Evolutionary conservation across 2,888 invertebrate species (phyloP).

Genomic region (Clitarchus hookeri): DNA sequence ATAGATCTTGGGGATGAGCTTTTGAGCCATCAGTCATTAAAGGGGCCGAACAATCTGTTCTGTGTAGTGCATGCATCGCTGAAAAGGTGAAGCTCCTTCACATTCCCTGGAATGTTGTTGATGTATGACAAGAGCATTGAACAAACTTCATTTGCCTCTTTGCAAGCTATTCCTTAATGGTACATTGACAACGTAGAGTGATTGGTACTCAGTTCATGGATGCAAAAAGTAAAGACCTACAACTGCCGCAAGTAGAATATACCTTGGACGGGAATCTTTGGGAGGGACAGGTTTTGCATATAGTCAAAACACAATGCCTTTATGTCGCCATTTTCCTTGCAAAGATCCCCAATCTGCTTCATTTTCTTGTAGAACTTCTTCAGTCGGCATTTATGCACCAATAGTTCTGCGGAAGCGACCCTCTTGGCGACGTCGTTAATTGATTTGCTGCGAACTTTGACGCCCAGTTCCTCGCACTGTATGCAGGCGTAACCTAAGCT

Average conservation of each 20-base stretch:
- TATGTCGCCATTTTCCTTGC: neutral
- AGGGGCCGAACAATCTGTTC: neutral
- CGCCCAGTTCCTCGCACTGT: constrained; percentile 30
- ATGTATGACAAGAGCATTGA: neutral
- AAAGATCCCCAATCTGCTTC: neutral
- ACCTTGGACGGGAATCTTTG: constrained; percentile 16
- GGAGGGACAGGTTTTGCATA: neutral
- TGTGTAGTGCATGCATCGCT: neutral
- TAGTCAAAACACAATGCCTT: neutral
- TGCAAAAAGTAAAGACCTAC: neutral
- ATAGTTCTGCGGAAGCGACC: no score
- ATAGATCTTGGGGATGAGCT: neutral
- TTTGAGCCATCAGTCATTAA: neutral
- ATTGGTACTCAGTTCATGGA: neutral
- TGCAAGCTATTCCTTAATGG: neutral
- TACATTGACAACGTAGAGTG: neutral
- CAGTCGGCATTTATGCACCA: neutral
- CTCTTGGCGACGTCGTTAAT: no score
- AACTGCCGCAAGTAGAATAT: neutral
- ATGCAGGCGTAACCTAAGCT: constrained; percentile 31
- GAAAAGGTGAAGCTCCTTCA: neutral
- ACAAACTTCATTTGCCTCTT: neutral
- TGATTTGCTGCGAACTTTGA: neutral
- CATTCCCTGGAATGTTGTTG: neutral
- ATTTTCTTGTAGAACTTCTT: neutral